Base-by-base conservation (phyloP, 1,140 invertebrate genomes). In the Calephelis nemesis region DNA sequence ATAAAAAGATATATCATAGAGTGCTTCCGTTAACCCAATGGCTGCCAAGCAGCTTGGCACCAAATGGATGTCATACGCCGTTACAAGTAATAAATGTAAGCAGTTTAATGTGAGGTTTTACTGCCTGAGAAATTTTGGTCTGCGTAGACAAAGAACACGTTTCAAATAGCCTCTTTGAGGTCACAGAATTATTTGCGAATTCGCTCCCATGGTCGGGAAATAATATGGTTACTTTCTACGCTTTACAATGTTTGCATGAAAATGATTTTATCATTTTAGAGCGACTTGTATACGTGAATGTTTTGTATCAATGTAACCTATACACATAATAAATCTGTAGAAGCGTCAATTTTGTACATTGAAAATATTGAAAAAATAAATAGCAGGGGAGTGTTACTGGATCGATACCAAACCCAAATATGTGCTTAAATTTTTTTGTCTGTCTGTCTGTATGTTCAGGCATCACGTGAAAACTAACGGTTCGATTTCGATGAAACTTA, bases 181-280 rank as follows among this genome's bases (percentile, higher is more conserved):
- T 71, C 65, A 62, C 47, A 63, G 48, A 71, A 67, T 64, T 15
- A 68, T 65, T 67, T 48, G 65, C 50, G 39, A 63, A 73, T 40
- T 63, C 54, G 70, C 74, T 82, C 77, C 74, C 79, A 84, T 68
- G 75, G 70, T 65, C 71, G 68, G 74, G 77, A 76, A 78, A 74
- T 70, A 76, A 79, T 75, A 72, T 48, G 30, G 11, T 30, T 48
- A 45, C 63, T 64, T 64, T 47, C 47, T 30, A 64, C 30, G 13
- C 11, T 40, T 60, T 60, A 60, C 54, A 60, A n/a, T 39, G 54
- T 60, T 60, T 60, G 30, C 54, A 60, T 60, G 11, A 60, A 60
- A 60, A 60, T 60, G 54, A 60, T 60, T 60, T 40, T 60, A 60
- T 60, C 54, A n/a, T 60, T n/a, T 60, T 40, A 12, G 12, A 19